phyloP scores from a whole-genome alignment of 1,140 invertebrate species.

The Drosophila biarmipes region DNA sequence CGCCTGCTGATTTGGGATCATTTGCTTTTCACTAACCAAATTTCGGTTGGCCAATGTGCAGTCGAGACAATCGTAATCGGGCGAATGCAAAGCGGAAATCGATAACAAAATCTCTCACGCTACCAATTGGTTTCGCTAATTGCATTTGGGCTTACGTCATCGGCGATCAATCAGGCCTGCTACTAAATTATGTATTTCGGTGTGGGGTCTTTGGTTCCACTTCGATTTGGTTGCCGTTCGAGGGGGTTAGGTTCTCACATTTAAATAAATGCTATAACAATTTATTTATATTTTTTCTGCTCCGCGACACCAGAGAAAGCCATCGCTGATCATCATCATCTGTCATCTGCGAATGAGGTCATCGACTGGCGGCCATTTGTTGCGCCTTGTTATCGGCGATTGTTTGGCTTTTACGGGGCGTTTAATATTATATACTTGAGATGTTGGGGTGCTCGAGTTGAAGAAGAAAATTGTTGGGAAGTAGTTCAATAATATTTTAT shows the following conservation, averaged over 20 bases:
- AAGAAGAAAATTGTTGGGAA: slow-evolving; percentile 26
- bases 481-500: slow-evolving; percentile 3
- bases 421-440: slow-evolving; percentile 45
- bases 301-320: slow-evolving; percentile 45
- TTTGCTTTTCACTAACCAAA: slow-evolving; percentile 23
- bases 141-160: slow-evolving; percentile 45
- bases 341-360: slow-evolving; percentile 48
- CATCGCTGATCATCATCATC: slow-evolving; percentile 30
- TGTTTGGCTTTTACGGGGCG: slow-evolving; percentile 31
- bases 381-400: slow-evolving; percentile 46
- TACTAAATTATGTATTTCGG: neutral
- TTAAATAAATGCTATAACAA: slow-evolving; percentile 44
- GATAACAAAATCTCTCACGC: slow-evolving; percentile 40
- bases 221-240: slow-evolving; percentile 13
- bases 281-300: slow-evolving; percentile 22
- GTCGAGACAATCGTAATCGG: slow-evolving; percentile 30
- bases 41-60: slow-evolving; percentile 34
- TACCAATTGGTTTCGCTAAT: slow-evolving; percentile 47
- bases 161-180: slow-evolving; percentile 9
- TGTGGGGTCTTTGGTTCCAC: slow-evolving; percentile 5
- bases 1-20: slow-evolving; percentile 36
- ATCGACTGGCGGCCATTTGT: slow-evolving; percentile 44
- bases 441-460: slow-evolving; percentile 17
- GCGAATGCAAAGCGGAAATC: slow-evolving; percentile 35
- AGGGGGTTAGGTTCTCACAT: slow-evolving; percentile 28